Base-by-base conservation (phyloP, 2,888 invertebrate species). In the Lepidochitona cinerea region DNA sequence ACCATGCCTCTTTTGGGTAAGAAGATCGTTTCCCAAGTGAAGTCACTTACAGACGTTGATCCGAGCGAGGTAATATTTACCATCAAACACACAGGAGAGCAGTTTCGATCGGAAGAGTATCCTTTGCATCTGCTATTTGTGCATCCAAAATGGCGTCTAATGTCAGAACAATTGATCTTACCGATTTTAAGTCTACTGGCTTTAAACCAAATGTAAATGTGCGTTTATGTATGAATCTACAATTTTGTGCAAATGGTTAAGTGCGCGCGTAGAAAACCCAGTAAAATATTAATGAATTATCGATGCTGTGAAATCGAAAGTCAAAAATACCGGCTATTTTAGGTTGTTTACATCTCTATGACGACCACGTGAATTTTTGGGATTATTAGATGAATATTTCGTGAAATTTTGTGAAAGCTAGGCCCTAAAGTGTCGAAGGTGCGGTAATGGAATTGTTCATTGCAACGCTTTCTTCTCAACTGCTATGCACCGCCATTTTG, bases 81-180 rank as follows among this genome's bases (percentile, higher is more conserved):
- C 67, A 86, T 89, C 76, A 80, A 81, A 37, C 87, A 89, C 76
- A 88, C 89, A 6, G 83, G 84, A 77, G 89, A 89, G 84, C 86
- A 87, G 83, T 88, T 89, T 80, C 80, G 83, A 81, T 87, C 85
- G 23, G 84, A 87, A 79, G 83, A 83, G 89, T 89, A 89, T 89
- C 89, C 87, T 89, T 84, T 74, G 73, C 70, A 29, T 89, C 88
- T 74, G n/a, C 23, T 23, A 70, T 41, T 41, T 52, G 23, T 23
- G 69, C 80, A 84, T 85, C 84, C 86, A 88, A 87, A 70, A 88
- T 88, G 88, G 88, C 88, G 86, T 84, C 87, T 82, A 80, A 76
- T 66, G 66, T 59, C 59, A 59, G 29, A 32, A 59, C 59, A 59
- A 59, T 59, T 59, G 59, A 59, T 29, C 29, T 12, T 12, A 12